These are phyloP conservation scores for Aleadryas rufinucha DNA, from an alignment of 2,113 vertebrate genomes.

Conservation along the genomic window DNA sequence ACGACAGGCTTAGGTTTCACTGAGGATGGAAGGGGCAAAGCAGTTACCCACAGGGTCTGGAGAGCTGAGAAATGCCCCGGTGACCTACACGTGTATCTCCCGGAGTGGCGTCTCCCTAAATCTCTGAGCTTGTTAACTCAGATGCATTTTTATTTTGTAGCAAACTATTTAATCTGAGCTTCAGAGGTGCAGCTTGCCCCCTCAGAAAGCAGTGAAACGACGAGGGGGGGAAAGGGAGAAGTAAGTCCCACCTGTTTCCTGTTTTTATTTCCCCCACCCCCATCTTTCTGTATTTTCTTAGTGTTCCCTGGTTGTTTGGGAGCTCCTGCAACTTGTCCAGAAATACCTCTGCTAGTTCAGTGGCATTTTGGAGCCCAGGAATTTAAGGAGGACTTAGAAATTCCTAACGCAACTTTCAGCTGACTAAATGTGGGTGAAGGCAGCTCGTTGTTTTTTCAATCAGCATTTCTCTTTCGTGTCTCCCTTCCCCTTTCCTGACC, in stretches of 20 bases:
- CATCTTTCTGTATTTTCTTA: conserved; percentile 21
- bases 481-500: background rate
- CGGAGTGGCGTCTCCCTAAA: background rate
- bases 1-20: background rate
- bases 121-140: conserved; percentile 19
- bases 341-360: conserved; percentile 31
- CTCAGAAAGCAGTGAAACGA: background rate
- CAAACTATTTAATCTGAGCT: background rate
- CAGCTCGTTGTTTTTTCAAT: background rate
- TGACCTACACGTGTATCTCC: background rate
- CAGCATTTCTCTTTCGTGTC: background rate
- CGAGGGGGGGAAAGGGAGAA: background rate
- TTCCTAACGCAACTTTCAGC: background rate
- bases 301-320: conserved; percentile 31
- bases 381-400: conserved; percentile 41
- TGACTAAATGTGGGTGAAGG: background rate
- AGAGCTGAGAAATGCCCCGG: background rate
- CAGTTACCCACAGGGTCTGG: background rate
- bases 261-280: conserved; percentile 50
- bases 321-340: conserved; percentile 58
- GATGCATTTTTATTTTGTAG: background rate
- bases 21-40: background rate
- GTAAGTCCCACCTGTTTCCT: conserved; percentile 61
- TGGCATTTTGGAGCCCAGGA: background rate
- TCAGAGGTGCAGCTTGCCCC: background rate